Evolutionary conservation across 2,113 vertebrate genomes (phyloP).

Genomic region (Terrapene triunguis): DNA sequence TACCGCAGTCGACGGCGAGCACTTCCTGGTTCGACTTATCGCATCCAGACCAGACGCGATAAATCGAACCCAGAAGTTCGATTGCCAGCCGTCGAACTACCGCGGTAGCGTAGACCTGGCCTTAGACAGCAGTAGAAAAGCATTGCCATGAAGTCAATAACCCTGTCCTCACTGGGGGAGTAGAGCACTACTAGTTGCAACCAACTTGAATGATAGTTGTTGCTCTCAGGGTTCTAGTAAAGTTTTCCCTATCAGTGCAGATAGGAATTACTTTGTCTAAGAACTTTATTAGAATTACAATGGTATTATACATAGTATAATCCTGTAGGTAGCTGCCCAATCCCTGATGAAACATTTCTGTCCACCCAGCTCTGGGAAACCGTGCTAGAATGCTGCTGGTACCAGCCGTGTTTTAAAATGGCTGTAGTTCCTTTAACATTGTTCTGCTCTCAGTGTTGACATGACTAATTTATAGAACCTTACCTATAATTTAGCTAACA

Average conservation of each 20-base stretch:
- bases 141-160: neutral
- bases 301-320: neutral
- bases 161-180: neutral
- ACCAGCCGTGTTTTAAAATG: rapidly evolving
- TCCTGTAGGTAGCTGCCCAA: neutral
- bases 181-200: rapidly evolving
- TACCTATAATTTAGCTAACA: rapidly evolving
- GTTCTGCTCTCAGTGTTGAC: neutral
- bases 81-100: no score
- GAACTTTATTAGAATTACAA: neutral
- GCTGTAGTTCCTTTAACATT: neutral
- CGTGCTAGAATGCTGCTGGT: rapidly evolving
- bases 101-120: no score
- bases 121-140: neutral
- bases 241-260: neutral
- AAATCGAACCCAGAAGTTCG: no score
- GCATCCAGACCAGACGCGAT: no score
- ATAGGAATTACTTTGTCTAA: neutral
- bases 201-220: neutral
- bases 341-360: neutral
- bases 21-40: no score
- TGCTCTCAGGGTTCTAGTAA: neutral
- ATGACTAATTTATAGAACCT: neutral
- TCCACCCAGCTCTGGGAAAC: neutral
- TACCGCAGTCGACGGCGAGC: no score